Percentiles rank a stretch among this genome's conserved stretches.
phyloP scores from a whole-genome alignment of 1,140 invertebrate species.

The Lerema accius region DNA sequence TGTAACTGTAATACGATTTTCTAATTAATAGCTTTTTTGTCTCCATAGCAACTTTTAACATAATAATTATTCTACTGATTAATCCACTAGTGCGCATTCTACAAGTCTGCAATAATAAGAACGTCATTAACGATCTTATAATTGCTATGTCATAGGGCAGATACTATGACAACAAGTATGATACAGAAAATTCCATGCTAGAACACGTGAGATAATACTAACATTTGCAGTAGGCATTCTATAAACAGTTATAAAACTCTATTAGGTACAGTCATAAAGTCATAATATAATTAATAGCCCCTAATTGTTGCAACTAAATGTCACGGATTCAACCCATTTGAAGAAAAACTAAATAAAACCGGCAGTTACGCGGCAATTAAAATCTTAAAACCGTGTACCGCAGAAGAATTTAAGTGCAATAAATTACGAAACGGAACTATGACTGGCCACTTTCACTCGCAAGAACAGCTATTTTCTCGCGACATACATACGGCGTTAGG shows the following conservation, averaged over 20 bases:
- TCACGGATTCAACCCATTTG: neutral
- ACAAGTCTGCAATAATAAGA: neutral
- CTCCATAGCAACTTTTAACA: too few species aligned
- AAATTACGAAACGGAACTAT: conserved; percentile 65
- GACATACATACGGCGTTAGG: conserved; percentile 54
- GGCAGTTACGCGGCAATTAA: conserved; percentile 22
- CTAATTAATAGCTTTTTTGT: conserved; percentile 1
- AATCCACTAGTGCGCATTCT: too few species aligned
- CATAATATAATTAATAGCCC: neutral
- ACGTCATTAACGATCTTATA: conserved; percentile 15
- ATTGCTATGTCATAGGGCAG: conserved; percentile 15
- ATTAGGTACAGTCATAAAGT: too few species aligned
- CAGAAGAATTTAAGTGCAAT: conserved; percentile 44
- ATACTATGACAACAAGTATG: conserved; percentile 17
- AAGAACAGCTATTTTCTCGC: conserved; percentile 68
- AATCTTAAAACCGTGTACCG: conserved; percentile 19
- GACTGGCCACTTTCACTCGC: conserved; percentile 73
- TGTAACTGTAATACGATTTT: too few species aligned
- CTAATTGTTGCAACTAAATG: neutral
- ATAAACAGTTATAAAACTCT: too few species aligned
- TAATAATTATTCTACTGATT: too few species aligned
- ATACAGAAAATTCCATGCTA: conserved; percentile 15
- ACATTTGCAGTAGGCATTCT: too few species aligned
- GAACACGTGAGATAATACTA: conserved; percentile 5
- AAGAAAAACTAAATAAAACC: conserved; percentile 7